phyloP scores from a whole-genome alignment of 2,888 invertebrate species.

The Synanthedon vespiformis region DNA sequence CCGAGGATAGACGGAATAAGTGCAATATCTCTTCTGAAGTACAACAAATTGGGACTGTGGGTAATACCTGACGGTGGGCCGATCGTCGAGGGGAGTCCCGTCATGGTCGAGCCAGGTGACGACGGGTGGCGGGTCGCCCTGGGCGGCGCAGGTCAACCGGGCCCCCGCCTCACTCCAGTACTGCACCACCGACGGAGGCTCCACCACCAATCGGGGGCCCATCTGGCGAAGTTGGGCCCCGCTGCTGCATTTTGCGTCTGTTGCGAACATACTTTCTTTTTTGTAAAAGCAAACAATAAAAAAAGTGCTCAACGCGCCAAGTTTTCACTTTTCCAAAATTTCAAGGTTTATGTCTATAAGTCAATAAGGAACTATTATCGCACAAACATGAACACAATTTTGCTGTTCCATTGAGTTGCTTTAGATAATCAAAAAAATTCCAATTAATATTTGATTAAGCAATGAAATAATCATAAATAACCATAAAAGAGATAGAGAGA shows the following conservation, averaged over 20 bases:
- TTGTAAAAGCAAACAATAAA: not conserved
- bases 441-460: too few species aligned
- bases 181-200: slow-evolving; percentile 33
- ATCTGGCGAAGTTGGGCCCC: slow-evolving; percentile 14
- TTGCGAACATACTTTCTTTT: not conserved
- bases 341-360: too few species aligned
- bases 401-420: too few species aligned
- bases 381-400: too few species aligned
- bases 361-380: too few species aligned
- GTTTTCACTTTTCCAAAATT: too few species aligned
- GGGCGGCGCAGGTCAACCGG: slow-evolving; percentile 30
- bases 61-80: slow-evolving; percentile 25
- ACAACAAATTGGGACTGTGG: slow-evolving; percentile 17
- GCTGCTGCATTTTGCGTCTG: slow-evolving; percentile 8
- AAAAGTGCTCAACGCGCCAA: too few species aligned
- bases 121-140: slow-evolving; percentile 29
- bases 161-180: slow-evolving; percentile 25
- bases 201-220: slow-evolving; percentile 29
- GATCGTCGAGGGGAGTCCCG: slow-evolving; percentile 16
- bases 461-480: too few species aligned
- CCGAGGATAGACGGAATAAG: not conserved
- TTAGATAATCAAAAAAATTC: too few species aligned
- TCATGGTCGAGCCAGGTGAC: slow-evolving; percentile 34
- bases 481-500: too few species aligned
- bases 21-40: not conserved